These are phyloP conservation scores for Trichoplusia ni DNA, from an alignment of 1,140 invertebrate genomes.

Conservation along the genomic window DNA sequence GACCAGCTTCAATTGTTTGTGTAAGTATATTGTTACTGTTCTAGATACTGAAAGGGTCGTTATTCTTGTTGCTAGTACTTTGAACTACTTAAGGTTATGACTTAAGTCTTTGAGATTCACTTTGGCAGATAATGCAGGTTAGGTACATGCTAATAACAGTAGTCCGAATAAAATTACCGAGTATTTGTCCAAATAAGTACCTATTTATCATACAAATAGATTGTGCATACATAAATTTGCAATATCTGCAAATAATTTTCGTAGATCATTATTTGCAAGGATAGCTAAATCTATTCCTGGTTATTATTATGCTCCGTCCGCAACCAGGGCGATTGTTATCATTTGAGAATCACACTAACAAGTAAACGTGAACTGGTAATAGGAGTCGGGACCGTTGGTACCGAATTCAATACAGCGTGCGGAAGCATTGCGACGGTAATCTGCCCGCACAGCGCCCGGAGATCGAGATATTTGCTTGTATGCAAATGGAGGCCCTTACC, in stretches of 20 bases:
- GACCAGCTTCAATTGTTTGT: slow-evolving; percentile 2
- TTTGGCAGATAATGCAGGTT: too few species aligned
- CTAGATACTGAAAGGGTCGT: neutral
- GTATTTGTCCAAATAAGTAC: too few species aligned
- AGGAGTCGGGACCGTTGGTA: slow-evolving; percentile 55
- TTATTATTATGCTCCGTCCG: slow-evolving; percentile 19
- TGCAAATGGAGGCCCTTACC: slow-evolving; percentile 74
- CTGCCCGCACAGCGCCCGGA: slow-evolving; percentile 55
- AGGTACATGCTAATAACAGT: too few species aligned
- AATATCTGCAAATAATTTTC: slow-evolving; percentile 4
- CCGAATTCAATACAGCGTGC: slow-evolving; percentile 71
- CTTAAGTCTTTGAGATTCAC: too few species aligned
- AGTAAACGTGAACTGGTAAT: slow-evolving; percentile 64
- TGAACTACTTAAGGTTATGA: too few species aligned
- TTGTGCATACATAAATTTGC: too few species aligned
- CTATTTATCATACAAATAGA: neutral
- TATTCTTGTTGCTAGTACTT: slow-evolving; percentile 1
- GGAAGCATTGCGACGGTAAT: slow-evolving; percentile 67
- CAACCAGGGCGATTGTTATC: slow-evolving; percentile 62
- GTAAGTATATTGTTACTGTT: neutral
- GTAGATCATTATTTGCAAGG: slow-evolving; percentile 18
- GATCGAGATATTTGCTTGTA: slow-evolving; percentile 78
- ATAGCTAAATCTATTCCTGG: slow-evolving; percentile 22
- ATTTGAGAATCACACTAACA: slow-evolving; percentile 74
- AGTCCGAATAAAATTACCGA: too few species aligned